Evolutionary conservation across 2,113 vertebrate genomes (phyloP), one percentile per base, ranked within the genome.

Genomic region (Ctenomys sociabilis): DNA sequence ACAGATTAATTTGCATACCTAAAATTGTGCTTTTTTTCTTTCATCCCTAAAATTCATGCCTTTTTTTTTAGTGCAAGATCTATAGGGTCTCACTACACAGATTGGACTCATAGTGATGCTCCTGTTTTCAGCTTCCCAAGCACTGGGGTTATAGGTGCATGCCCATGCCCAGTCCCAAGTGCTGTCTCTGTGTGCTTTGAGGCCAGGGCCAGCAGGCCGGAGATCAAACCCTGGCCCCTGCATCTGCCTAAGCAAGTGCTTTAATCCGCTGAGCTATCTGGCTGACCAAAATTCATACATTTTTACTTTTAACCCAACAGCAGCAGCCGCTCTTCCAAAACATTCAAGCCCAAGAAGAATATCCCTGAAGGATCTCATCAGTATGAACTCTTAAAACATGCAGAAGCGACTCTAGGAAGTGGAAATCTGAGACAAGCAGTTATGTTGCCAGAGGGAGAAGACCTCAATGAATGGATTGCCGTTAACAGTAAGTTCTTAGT

Each of bases 381-480:
- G 98, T 99, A 99, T 30, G 99, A 99, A 95, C 99, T 99, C 88
- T 95, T 99, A 88, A 99, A 99, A 68, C 99, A 99, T 4, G 99
- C 99, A 0, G 99, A 99, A 97, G 99, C 99, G 0, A 99, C 99
- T 0, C 97, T 99, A 92, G 99, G 99, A 80, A 99, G 99, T 12
- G 99, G 99, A 0, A 99, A 99, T 97, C 98, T 99, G 40, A 98
- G 99, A 26, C 99, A 99, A 93, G 99, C 99, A 0, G 99, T 99
- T 4, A 99, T 99, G 99, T 96, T 99, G 94, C 99, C 99, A 0
- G 99, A 99, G 94, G 99, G 99, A 88, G 99, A 99, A 96, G 99
- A 99, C 96, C 99, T 99, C 28, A 99, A 99, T 54, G 99, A 99
- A 93, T 99, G 99, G 99, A 99, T 99, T 8, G 99, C 99, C 0